Conservation (phyloP, 1,140 invertebrate species). For the Drosophila elegans region DNA sequence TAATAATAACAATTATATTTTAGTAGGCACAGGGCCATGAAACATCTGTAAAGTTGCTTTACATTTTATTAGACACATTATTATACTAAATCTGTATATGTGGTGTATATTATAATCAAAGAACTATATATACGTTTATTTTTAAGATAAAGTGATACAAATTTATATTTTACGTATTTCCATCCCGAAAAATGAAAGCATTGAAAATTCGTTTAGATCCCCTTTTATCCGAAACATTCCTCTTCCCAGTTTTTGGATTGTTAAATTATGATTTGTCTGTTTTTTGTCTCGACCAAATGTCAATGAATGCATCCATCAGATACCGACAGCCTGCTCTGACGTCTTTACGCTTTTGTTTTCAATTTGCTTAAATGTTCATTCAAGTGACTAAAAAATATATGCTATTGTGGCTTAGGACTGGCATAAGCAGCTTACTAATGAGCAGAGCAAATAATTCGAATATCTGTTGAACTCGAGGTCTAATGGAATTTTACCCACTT, state of each 20-base stretch:
- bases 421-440: constrained; percentile 64
- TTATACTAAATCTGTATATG: no score
- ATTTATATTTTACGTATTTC: no score
- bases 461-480: constrained; percentile 34
- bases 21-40: no score
- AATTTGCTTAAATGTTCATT: constrained; percentile 31
- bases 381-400: constrained; percentile 5
- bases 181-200: not conserved
- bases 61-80: no score
- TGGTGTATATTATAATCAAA: no score
- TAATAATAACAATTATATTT: no score
- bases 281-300: constrained; percentile 44
- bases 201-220: not conserved
- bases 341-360: constrained; percentile 34
- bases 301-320: constrained; percentile 69
- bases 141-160: not conserved
- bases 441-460: constrained; percentile 53
- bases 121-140: no score
- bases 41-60: no score
- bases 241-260: constrained; percentile 8
- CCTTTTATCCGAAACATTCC: not conserved
- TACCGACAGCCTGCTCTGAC: constrained; percentile 20
- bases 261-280: constrained; percentile 51
- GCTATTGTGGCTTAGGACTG: constrained; percentile 11
- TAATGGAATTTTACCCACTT: constrained; percentile 78